Evolutionary conservation across 2,797 vertebrate genomes (phyloP).

Genomic region (Bradypodion pumilum): DNA sequence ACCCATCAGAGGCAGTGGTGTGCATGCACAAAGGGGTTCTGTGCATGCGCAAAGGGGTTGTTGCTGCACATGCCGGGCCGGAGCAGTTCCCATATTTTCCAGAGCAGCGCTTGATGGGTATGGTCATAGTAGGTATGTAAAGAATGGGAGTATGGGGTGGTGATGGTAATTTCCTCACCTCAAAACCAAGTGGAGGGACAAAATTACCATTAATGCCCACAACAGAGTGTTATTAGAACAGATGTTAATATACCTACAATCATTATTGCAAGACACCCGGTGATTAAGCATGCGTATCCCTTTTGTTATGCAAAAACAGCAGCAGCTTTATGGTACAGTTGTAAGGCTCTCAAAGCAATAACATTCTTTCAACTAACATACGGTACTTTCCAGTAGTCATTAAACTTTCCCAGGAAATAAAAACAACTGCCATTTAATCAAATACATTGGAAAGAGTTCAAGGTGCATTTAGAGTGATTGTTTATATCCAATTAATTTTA

Average conservation of each 20-base stretch:
- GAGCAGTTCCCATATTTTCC: no score
- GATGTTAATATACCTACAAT: slow-evolving; percentile 59
- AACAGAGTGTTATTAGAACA: slow-evolving; percentile 61
- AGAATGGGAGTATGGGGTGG: not conserved
- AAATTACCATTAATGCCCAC: slow-evolving; percentile 60
- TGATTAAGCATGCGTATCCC: slow-evolving; percentile 53
- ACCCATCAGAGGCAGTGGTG: no score
- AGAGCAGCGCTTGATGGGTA: no score
- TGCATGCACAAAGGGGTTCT: no score
- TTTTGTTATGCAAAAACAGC: slow-evolving; percentile 62
- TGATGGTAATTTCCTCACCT: slow-evolving; percentile 17
- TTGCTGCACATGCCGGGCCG: no score
- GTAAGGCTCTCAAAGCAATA: slow-evolving; percentile 53
- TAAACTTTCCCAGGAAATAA: slow-evolving; percentile 55
- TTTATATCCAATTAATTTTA: not conserved
- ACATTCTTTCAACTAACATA: slow-evolving; percentile 59
- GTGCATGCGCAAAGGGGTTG: no score
- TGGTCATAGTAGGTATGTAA: slow-evolving; percentile 27
- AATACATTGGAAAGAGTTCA: slow-evolving; percentile 45
- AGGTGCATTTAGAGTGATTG: not conserved
- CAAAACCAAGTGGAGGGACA: slow-evolving; percentile 18
- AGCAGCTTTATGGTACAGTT: slow-evolving; percentile 48
- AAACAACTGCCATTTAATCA: slow-evolving; percentile 56
- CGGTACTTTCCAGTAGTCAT: slow-evolving; percentile 55
- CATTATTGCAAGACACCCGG: slow-evolving; percentile 49